These are phyloP conservation scores for Marmota flaviventris DNA, from an alignment of 2,113 vertebrate species.

Conservation along the genomic window DNA sequence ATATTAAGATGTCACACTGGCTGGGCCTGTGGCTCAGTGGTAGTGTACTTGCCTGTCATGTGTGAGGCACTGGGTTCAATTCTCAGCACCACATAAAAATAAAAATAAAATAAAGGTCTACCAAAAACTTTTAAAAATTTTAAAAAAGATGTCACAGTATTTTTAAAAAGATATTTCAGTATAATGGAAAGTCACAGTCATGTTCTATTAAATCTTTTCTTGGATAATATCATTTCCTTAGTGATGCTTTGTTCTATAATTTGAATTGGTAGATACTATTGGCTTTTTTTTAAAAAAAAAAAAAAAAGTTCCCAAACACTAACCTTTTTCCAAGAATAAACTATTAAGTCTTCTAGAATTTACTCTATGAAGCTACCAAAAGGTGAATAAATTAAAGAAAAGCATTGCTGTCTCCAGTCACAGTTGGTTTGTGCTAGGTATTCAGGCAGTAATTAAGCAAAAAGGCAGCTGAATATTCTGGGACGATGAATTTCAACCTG, in stretches of 20 bases:
- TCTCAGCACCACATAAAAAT: too few species aligned
- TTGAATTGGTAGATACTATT: conserved; percentile 12
- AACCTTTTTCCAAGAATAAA: conserved; percentile 28
- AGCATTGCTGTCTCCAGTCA: neutral
- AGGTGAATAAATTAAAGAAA: conserved; percentile 11
- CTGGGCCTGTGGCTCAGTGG: too few species aligned
- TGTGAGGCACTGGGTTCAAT: too few species aligned
- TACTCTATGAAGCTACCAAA: conserved; percentile 44
- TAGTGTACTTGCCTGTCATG: too few species aligned
- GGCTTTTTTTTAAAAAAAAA: neutral
- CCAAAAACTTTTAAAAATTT: too few species aligned
- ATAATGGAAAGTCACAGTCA: neutral
- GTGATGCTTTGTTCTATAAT: neutral
- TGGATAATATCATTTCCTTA: conserved; percentile 8
- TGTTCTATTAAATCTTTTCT: conserved; percentile 37
- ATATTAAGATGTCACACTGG: neutral
- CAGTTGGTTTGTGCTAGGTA: neutral
- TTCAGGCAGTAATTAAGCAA: neutral
- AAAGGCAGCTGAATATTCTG: neutral
- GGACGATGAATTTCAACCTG: neutral
- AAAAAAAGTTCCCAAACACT: neutral
- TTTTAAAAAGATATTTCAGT: neutral
- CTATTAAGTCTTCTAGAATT: neutral
- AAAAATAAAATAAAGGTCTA: too few species aligned
- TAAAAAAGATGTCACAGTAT: neutral